A percentile compares a stretch with the other conserved stretches of the same genome.
Conservation (phyloP, 2,888 invertebrate genomes). For the Ochropleura plecta region DNA sequence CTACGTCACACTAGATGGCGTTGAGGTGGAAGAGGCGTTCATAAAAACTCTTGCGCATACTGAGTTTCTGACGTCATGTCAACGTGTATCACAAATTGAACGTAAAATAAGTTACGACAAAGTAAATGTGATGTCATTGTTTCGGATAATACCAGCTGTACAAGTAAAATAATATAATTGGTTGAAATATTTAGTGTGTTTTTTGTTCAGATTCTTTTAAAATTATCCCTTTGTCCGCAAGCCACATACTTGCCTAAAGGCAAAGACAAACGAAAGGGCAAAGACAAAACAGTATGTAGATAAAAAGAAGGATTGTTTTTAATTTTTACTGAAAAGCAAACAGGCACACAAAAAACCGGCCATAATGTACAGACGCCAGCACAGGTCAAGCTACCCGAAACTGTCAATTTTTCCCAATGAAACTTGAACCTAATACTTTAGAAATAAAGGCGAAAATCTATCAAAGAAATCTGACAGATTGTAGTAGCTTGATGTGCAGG, state of each 20-base stretch:
- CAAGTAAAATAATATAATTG: background rate
- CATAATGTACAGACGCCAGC: too few relatives aligned
- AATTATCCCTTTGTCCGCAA: too few relatives aligned
- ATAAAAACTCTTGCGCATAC: conserved; percentile 8
- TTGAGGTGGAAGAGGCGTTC: background rate
- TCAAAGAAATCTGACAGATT: too few relatives aligned
- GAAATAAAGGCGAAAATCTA: too few relatives aligned
- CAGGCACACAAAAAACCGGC: background rate
- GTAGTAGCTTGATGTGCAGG: too few relatives aligned
- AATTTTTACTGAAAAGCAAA: background rate
- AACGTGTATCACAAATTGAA: background rate
- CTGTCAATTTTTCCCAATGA: too few relatives aligned
- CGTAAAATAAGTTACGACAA: background rate
- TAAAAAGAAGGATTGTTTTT: background rate
- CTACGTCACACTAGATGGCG: conserved; percentile 21
- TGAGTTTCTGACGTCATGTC: background rate
- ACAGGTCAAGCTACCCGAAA: too few relatives aligned
- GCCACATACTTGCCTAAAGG: background rate
- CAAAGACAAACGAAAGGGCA: background rate
- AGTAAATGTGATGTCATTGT: background rate
- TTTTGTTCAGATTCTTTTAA: background rate
- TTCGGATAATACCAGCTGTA: background rate
- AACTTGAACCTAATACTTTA: too few relatives aligned
- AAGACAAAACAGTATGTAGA: background rate
- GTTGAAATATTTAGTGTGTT: background rate